A percentile compares a stretch with the other conserved stretches of the same genome.
Conservation (phyloP, 2,797 vertebrate genomes). For the Hephaestus fuliginosus region DNA sequence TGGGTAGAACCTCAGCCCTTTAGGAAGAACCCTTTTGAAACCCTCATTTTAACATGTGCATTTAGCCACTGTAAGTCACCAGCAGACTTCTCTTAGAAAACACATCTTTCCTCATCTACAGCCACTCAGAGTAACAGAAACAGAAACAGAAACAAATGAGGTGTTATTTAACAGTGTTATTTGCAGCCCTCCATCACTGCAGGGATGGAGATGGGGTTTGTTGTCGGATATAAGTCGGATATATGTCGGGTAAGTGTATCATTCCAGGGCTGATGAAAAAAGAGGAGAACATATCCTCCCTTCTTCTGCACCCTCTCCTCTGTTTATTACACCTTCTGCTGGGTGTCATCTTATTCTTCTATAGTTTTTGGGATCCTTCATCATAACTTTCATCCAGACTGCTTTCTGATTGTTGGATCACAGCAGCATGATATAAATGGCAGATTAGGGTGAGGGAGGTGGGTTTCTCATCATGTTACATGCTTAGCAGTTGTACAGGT, state of each 20-base stretch:
- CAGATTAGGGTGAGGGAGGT: background rate
- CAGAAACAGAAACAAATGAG: background rate
- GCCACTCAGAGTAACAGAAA: background rate
- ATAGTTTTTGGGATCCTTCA: background rate
- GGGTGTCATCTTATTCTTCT: background rate
- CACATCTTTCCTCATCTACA: constrained; percentile 12
- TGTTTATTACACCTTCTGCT: background rate
- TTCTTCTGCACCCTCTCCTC: background rate
- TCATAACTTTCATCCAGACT: background rate
- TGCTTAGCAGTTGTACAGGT: too few relatives aligned
- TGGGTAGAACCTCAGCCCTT: too few relatives aligned
- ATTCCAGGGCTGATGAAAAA: background rate
- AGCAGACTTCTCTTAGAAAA: background rate
- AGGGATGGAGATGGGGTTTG: background rate
- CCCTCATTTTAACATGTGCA: too few relatives aligned
- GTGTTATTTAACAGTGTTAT: background rate
- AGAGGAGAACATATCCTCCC: background rate
- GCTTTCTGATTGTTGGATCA: background rate
- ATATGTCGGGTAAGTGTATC: background rate
- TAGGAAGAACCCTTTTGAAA: too few relatives aligned
- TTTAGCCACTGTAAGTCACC: constrained; percentile 8
- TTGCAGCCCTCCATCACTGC: background rate
- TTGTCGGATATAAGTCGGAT: background rate
- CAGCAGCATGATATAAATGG: background rate
- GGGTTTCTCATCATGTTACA: too few relatives aligned